phyloP scores from a whole-genome alignment of 2,797 vertebrate genomes.

The Odontamblyopus rebecca region DNA sequence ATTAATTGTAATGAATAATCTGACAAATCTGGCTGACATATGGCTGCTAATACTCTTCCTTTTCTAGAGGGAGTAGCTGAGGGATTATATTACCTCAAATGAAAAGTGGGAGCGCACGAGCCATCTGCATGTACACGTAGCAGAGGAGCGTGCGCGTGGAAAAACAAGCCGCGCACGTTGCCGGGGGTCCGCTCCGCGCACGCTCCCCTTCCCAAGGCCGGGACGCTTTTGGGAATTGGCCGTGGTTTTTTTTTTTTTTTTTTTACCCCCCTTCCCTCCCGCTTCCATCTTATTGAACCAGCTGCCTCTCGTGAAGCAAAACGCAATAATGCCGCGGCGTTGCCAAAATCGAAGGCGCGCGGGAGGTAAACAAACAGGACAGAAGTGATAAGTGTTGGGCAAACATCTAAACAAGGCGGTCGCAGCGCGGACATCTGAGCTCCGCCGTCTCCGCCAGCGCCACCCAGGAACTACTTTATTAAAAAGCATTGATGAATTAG shows the following conservation, averaged over 20 bases:
- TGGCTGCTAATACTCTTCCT: constrained; percentile 99
- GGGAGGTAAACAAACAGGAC: constrained; percentile 80
- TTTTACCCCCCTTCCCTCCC: neutral
- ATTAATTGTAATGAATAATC: constrained; percentile 99
- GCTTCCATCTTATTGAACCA: constrained; percentile 87
- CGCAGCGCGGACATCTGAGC: constrained; percentile 67
- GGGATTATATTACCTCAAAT: constrained; percentile 99
- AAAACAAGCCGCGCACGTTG: constrained; percentile 90
- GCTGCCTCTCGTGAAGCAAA: constrained; percentile 90
- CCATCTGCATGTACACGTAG: constrained; percentile 97
- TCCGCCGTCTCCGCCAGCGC: constrained; percentile 55
- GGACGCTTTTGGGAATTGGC: constrained; percentile 87
- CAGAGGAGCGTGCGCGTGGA: constrained; percentile 82
- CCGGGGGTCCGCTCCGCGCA: constrained; percentile 84
- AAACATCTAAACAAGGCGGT: constrained; percentile 80
- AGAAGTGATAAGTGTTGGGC: constrained; percentile 83
- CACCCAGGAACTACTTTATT: constrained; percentile 73
- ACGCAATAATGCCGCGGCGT: constrained; percentile 79
- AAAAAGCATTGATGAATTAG: constrained; percentile 64
- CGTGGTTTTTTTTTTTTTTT: constrained; percentile 17
- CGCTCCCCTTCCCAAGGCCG: constrained; percentile 80
- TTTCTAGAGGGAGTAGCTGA: constrained; percentile 99
- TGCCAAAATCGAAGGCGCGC: constrained; percentile 78
- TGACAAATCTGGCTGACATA: constrained; percentile 99
- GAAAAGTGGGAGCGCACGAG: constrained; percentile 96